Percentiles rank a stretch among this genome's conserved stretches.
These are phyloP conservation scores for Stenchaetothrips biformis DNA, from an alignment of 2,888 invertebrate species.

Conservation along the genomic window DNA sequence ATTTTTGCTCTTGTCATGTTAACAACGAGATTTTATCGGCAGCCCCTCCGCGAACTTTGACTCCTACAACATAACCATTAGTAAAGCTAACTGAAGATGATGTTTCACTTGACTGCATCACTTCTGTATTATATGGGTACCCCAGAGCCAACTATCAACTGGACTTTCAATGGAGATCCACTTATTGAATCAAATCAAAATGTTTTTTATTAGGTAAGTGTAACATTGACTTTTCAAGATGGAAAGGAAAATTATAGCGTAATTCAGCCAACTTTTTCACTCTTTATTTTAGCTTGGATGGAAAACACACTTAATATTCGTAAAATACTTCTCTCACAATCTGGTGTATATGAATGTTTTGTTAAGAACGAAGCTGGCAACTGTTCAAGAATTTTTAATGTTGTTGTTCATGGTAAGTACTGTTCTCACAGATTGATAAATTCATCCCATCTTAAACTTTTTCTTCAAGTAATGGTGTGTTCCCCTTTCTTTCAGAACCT, in stretches of 20 bases:
- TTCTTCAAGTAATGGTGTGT: not conserved
- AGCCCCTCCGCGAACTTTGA: not conserved
- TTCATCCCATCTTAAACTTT: not conserved
- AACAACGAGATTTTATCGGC: not conserved
- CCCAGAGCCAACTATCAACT: constrained; percentile 56
- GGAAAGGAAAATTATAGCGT: too few relatives aligned
- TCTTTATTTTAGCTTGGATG: constrained; percentile 1
- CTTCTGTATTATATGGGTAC: not conserved
- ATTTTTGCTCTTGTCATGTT: not conserved
- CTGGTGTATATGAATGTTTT: constrained; percentile 46
- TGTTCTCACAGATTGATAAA: not conserved
- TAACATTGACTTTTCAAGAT: not conserved
- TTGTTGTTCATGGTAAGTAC: constrained; percentile 39
- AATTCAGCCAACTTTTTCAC: constrained; percentile 5
- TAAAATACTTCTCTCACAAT: constrained; percentile 32
- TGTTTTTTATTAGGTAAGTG: not conserved
- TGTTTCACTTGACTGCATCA: not conserved
- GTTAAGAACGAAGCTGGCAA: constrained; percentile 46
- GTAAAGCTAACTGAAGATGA: not conserved
- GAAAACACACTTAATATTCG: not conserved
- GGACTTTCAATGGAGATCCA: constrained; percentile 54
- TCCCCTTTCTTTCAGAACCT: constrained; percentile 45
- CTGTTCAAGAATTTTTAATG: constrained; percentile 38
- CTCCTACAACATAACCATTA: not conserved
- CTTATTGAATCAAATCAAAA: constrained; percentile 37